A percentile compares a stretch with the other conserved stretches of the same genome.
Conservation (phyloP, 2,797 vertebrate species). For the Takifugu rubripes region DNA sequence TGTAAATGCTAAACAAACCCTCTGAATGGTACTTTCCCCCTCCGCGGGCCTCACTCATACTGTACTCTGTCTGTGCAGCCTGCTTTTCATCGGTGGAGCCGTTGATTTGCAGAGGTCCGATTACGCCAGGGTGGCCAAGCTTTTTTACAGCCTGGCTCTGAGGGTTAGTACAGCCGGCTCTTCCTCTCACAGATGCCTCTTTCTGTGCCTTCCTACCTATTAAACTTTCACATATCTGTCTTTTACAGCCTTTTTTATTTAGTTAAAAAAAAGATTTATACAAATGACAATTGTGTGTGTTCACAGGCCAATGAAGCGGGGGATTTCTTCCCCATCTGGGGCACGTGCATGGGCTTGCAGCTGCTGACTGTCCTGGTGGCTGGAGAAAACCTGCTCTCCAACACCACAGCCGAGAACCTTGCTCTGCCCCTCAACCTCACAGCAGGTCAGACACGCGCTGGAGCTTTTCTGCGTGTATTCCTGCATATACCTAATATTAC, state of each 20-base stretch:
- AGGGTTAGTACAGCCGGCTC: constrained; percentile 59
- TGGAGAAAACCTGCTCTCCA: constrained; percentile 68
- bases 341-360: constrained; percentile 82
- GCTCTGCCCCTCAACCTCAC: constrained; percentile 76
- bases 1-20: background rate
- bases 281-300: background rate
- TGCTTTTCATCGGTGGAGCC: constrained; percentile 77
- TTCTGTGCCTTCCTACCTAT: background rate
- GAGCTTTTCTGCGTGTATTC: background rate
- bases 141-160: constrained; percentile 76
- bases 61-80: constrained; percentile 34
- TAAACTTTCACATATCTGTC: too few species aligned
- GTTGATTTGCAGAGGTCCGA: constrained; percentile 69
- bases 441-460: constrained; percentile 43
- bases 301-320: constrained; percentile 75
- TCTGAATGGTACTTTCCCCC: background rate
- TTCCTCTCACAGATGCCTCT: background rate
- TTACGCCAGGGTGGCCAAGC: constrained; percentile 69
- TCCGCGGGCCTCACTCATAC: background rate
- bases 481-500: constrained; percentile 14
- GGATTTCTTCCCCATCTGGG: constrained; percentile 83
- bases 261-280: too few species aligned
- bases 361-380: constrained; percentile 76
- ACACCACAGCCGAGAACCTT: constrained; percentile 69
- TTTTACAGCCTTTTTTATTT: too few species aligned